Evolutionary conservation across 2,888 invertebrate genomes (phyloP), one percentile per base, ranked within the genome.

Genomic region (Teleiodes luculella): DNA sequence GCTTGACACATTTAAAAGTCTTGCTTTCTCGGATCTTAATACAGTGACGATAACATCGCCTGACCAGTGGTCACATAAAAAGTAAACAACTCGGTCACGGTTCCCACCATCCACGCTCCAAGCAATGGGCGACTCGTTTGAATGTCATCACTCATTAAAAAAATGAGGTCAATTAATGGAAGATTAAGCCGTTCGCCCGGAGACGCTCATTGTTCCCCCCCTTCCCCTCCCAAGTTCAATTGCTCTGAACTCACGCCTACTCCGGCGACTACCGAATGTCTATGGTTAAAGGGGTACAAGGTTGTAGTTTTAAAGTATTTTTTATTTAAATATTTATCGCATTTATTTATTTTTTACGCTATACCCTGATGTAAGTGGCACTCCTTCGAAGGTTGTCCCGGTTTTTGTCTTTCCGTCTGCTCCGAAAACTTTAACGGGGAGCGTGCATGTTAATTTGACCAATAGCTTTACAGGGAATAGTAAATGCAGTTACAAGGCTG

Each of bases 341-440:
- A 84, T 87, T 80, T 87, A 86, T 87, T 84, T 87, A 85, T 86
- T 83, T 83, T 76, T 79, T 70, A 76, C 76, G 88, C 88, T 85
- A 83, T 76, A 80, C 76, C 83, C 84, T 77, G 74, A 76, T 76
- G 78, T 80, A 80, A 80, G 85, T 82, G 83, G 85, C 83, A 80
- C 82, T 86, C 88, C 89, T 84, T 88, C 88, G 86, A 90, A 89
- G 90, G 90, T 90, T 90, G 90, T 90, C 90, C 90, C 90, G 90
- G 90, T 87, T 90, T 90, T 87, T 85, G 84, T 83, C 84, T 87
- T 90, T 88, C 91, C 91, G 89, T 78, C 75, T 80, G 83, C 78
- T 86, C 85, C 80, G 43, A 76, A 68, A 71, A 74, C 66, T 73
- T 68, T 63, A 66, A 66, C 71, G 74, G 78, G 77, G 74, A 86